These are phyloP conservation scores for Sebastes goodei DNA, from an alignment of 2,797 vertebrate species.

Conservation along the genomic window DNA sequence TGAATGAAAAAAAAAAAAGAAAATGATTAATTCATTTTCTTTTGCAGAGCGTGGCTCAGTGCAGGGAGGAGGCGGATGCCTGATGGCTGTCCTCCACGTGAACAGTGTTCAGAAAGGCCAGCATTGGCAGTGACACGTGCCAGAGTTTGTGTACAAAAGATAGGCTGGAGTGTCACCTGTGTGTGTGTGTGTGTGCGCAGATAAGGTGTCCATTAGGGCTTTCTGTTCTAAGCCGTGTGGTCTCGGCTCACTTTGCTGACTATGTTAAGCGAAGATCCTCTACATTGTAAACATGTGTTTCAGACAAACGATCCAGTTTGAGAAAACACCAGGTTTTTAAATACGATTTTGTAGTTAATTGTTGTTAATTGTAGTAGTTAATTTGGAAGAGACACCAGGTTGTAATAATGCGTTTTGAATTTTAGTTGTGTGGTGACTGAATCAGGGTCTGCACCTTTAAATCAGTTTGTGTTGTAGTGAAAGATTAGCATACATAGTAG, in stretches of 20 bases:
- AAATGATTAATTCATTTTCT: conserved; percentile 3
- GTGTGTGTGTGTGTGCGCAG: conserved; percentile 47
- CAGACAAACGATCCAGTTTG: neutral
- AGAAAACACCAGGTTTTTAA: neutral
- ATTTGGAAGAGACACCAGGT: neutral
- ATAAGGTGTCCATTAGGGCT: conserved; percentile 60
- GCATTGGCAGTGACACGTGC: conserved; percentile 37
- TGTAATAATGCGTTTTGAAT: neutral
- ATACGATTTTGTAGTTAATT: neutral
- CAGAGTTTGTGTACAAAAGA: conserved; percentile 62
- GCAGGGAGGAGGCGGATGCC: conserved; percentile 14
- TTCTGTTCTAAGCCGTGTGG: too few species aligned
- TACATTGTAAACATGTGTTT: neutral
- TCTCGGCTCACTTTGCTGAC: neutral
- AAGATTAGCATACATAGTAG: neutral
- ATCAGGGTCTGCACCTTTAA: neutral
- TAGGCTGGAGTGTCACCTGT: conserved; percentile 50
- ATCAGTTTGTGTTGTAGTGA: neutral
- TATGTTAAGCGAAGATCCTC: neutral
- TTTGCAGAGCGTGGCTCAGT: conserved; percentile 2
- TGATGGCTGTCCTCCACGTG: conserved; percentile 36
- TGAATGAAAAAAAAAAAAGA: conserved; percentile 14
- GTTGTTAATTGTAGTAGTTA: neutral
- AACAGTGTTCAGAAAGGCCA: conserved; percentile 22
- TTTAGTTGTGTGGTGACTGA: neutral